A percentile compares a stretch with the other conserved stretches of the same genome.
These are phyloP conservation scores for Knipowitschia caucasica DNA, from an alignment of 2,797 vertebrate genomes.

Conservation along the genomic window DNA sequence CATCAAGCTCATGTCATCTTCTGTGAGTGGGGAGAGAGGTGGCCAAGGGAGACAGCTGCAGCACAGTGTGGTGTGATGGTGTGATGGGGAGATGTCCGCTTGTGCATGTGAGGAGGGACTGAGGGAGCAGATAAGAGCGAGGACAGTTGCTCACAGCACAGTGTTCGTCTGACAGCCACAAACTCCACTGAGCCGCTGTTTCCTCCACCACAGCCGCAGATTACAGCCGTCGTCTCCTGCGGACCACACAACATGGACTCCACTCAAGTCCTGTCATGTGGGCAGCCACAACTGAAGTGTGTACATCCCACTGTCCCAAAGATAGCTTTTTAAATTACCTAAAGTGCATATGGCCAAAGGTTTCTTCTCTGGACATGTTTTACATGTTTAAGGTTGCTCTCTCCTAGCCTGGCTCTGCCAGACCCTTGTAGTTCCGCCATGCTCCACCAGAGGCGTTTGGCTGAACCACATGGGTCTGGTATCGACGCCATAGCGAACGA, in stretches of 20 bases:
- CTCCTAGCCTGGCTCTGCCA: no score
- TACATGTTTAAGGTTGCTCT: no score
- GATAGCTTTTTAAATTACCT: no score
- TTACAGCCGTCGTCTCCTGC: constrained; percentile 67
- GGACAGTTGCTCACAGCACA: constrained; percentile 64
- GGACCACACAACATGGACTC: constrained; percentile 35
- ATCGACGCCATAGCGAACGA: no score
- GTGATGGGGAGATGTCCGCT: constrained; percentile 38
- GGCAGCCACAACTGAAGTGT: constrained; percentile 29
- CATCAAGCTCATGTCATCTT: constrained; percentile 73
- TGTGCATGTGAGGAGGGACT: constrained; percentile 38
- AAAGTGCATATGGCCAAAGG: no score
- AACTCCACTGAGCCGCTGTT: constrained; percentile 66
- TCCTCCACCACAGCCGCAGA: constrained; percentile 62
- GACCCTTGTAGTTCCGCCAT: no score
- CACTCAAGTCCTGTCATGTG: constrained; percentile 16
- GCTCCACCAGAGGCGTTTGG: no score
- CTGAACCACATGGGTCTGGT: no score
- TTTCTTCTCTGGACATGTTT: no score
- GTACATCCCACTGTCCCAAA: no score
- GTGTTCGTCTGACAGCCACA: constrained; percentile 68
- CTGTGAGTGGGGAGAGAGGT: constrained; percentile 58
- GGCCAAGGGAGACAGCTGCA: constrained; percentile 62
- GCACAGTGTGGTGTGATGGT: constrained; percentile 50
- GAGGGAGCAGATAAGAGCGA: constrained; percentile 60